phyloP scores from a whole-genome alignment of 2,888 invertebrate species.

The Caenorhabditis becei region DNA sequence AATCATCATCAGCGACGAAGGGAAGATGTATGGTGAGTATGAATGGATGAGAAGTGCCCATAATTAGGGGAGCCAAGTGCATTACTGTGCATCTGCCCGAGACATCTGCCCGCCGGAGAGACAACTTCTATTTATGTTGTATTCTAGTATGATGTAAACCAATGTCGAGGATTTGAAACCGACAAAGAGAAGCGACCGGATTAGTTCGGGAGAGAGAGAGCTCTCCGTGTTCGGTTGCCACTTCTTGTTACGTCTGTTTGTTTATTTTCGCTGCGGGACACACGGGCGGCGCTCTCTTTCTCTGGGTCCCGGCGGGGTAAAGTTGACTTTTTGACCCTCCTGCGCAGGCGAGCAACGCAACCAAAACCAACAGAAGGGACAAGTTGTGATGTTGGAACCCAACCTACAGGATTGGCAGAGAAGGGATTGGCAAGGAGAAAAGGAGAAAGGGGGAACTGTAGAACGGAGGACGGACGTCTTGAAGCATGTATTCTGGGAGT shows the following conservation, averaged over 20 bases:
- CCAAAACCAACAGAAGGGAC: conserved; percentile 25
- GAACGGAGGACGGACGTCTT: neutral
- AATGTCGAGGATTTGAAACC: conserved; percentile 22
- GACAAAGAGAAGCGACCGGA: conserved; percentile 36
- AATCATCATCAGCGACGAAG: conserved; percentile 99
- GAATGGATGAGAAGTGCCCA: neutral
- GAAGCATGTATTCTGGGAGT: no score
- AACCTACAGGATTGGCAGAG: conserved; percentile 11
- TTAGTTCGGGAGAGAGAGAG: conserved; percentile 6
- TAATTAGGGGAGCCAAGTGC: conserved; percentile 4
- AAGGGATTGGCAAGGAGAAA: neutral
- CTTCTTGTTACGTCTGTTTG: conserved; percentile 25
- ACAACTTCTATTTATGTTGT: conserved; percentile 4
- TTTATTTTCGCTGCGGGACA: conserved; percentile 57
- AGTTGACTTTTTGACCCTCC: conserved; percentile 51
- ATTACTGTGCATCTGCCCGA: conserved; percentile 53
- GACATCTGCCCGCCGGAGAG: conserved; percentile 33
- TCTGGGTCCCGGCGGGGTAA: conserved; percentile 8
- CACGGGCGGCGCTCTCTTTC: conserved; percentile 49
- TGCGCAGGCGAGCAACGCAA: conserved; percentile 25
- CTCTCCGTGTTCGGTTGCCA: conserved; percentile 9
- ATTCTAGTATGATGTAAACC: conserved; percentile 49
- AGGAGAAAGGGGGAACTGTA: neutral
- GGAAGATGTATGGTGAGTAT: conserved; percentile 99
- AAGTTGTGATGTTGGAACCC: conserved; percentile 37